Base-by-base conservation (phyloP, 2,888 invertebrate species). In the Oligia latruncula region DNA sequence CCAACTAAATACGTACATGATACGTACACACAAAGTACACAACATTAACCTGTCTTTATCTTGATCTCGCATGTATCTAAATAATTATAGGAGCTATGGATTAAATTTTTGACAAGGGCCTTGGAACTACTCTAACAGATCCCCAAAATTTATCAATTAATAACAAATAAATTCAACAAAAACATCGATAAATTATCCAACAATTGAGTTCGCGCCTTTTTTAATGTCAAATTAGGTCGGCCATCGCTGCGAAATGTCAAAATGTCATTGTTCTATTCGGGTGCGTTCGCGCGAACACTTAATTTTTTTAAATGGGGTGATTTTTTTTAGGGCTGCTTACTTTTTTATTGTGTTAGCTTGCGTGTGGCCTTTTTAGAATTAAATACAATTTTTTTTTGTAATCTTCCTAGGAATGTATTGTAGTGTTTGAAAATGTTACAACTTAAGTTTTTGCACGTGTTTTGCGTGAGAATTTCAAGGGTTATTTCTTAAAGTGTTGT, bases 131-230 rank as follows among this genome's bases (percentile, higher is more conserved):
- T n/a, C 46, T 20, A 65, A 77, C 43, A 55, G 84, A 87, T 70
- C 86, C 62, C 84, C 35, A 87, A 89, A 84, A 82, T 75, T 43
- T 0, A 86, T 93, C 95, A 95, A 96, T 96, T 96, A 96, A 95
- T 95, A 95, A 92, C 91, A 89, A 86, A 92, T 92, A 92, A 88
- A 91, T 93, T 92, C 92, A 92, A 93, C 93, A 93, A 94, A 92
- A 95, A 96, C 95, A 95, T 95, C 95, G 89, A 96, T 96, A 96
- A 96, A 96, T 96, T 95, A 96, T 92, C 88, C 90, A 92, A 95
- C 95, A 96, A 96, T 95, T 94, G 94, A 94, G 95, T 94, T 95
- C 92, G 94, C 95, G 96, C 96, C 94, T 95, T 95, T 95, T 95
- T 94, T 92, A 95, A 95, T 95, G 95, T 96, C 96, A 96, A 95